Evolutionary conservation across 37 sponge, comb jelly and placozoan species (phyloP).

Genomic region (Ianthella basta): DNA sequence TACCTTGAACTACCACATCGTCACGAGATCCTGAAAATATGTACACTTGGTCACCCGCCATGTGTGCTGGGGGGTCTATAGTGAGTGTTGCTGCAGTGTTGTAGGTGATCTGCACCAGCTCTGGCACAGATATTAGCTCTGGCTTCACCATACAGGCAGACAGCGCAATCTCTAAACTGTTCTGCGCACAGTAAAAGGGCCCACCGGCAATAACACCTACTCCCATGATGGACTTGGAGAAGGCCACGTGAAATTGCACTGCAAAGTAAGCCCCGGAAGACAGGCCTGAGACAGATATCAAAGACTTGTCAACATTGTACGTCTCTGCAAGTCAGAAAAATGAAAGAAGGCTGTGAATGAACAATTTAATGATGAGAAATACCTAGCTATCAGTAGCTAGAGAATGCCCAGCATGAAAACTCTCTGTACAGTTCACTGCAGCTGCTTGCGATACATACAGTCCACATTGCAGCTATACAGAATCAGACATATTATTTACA

Average conservation of each 20-base stretch:
- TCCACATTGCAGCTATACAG: too few species aligned
- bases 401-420: too few species aligned
- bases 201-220: constrained; percentile 86
- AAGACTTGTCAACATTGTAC: constrained; percentile 52
- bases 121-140: constrained; percentile 50
- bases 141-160: constrained; percentile 55
- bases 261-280: constrained; percentile 86
- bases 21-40: constrained; percentile 74
- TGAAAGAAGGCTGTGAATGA: background rate
- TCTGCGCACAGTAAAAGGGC: constrained; percentile 80
- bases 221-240: constrained; percentile 67
- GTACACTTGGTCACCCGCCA: constrained; percentile 54
- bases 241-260: constrained; percentile 87
- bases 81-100: constrained; percentile 40
- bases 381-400: too few species aligned
- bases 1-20: constrained; percentile 68
- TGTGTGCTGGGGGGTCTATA: constrained; percentile 51
- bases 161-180: constrained; percentile 45
- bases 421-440: too few species aligned
- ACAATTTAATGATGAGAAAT: too few species aligned
- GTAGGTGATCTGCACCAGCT: constrained; percentile 61
- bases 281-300: constrained; percentile 78
- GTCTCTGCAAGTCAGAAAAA: background rate
- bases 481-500: too few species aligned
- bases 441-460: too few species aligned